These are phyloP conservation scores for Hetaerina americana DNA, from an alignment of 1,140 invertebrate species.

Conservation along the genomic window DNA sequence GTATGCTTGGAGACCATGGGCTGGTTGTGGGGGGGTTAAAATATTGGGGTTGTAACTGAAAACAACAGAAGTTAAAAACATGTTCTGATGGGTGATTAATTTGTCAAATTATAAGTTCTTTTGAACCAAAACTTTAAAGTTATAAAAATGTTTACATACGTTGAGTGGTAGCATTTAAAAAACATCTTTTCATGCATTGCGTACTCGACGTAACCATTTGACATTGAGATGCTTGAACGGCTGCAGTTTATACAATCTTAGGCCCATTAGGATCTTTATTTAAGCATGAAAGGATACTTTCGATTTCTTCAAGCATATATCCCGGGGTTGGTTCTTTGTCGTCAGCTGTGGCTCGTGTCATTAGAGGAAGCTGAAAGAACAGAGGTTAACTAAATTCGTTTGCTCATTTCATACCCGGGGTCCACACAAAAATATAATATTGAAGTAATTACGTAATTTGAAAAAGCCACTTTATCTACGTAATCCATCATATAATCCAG, in stretches of 20 bases:
- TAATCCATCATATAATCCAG: slow-evolving; percentile 1
- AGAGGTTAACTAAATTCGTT: too few relatives aligned
- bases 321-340: slow-evolving; percentile 12
- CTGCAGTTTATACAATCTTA: not conserved
- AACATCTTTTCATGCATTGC: too few relatives aligned
- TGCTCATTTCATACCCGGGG: too few relatives aligned
- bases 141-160: not conserved
- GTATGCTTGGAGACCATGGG: too few relatives aligned
- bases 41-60: too few relatives aligned
- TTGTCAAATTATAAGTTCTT: not conserved
- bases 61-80: too few relatives aligned
- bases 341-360: slow-evolving; percentile 12
- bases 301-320: slow-evolving; percentile 15
- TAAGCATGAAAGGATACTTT: slow-evolving; percentile 7
- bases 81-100: too few relatives aligned
- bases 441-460: slow-evolving; percentile 5
- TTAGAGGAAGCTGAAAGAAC: slow-evolving; percentile 11
- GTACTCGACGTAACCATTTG: too few relatives aligned
- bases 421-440: slow-evolving; percentile 7
- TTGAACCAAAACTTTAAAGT: not conserved
- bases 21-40: too few relatives aligned
- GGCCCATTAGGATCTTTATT: not conserved
- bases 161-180: not conserved
- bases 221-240: too few relatives aligned
- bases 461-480: slow-evolving; percentile 1